phyloP scores from a whole-genome alignment of 2,113 vertebrate genomes.

The Gnathonemus longibarbis region DNA sequence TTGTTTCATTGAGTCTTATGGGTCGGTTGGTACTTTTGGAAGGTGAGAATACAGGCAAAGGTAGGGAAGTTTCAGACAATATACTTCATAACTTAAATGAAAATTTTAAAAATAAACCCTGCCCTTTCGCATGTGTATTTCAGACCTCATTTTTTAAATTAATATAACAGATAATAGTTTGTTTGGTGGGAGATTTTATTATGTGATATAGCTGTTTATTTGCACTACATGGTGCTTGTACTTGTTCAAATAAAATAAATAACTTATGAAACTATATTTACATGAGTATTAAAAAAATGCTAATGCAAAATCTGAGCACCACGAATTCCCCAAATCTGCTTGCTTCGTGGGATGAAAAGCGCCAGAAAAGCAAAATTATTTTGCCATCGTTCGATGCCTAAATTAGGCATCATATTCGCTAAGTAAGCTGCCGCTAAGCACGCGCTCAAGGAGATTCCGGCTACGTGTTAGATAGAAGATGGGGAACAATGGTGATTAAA shows the following conservation, averaged over 20 bases:
- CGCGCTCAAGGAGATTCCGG: not conserved
- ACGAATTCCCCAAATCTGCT: not conserved
- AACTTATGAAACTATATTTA: not conserved
- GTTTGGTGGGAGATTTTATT: not conserved
- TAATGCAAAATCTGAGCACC: not conserved
- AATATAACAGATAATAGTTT: not conserved
- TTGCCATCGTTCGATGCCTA: not conserved
- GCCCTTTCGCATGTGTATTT: not conserved
- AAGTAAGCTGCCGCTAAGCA: not conserved
- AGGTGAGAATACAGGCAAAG: not conserved
- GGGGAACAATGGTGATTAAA: not conserved
- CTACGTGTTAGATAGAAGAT: not conserved
- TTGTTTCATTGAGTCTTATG: not conserved
- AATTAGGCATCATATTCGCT: not conserved
- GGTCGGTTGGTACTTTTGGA: not conserved
- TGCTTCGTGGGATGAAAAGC: not conserved
- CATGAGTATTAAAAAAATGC: not conserved
- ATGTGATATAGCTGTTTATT: not conserved
- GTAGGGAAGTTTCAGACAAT: not conserved
- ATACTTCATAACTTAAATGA: not conserved
- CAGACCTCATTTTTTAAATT: not conserved
- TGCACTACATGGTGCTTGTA: not conserved
- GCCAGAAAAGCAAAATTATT: not conserved
- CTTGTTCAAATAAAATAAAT: not conserved
- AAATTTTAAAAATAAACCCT: not conserved